Evolutionary conservation across 2,113 vertebrate species (phyloP).

Genomic region (Coturnix japonica): DNA sequence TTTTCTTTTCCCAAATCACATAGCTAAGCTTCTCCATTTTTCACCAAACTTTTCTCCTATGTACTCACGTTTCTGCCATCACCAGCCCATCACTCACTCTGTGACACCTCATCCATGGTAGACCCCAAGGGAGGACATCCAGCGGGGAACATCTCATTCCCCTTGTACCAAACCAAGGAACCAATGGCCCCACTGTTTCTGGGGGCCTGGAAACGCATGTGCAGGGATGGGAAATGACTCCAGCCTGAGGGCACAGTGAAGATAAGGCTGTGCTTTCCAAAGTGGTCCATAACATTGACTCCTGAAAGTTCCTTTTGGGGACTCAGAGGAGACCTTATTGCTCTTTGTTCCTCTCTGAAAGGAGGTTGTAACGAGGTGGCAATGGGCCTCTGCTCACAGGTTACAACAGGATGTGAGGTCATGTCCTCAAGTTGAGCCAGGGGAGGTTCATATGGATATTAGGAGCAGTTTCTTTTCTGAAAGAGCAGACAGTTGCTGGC

Average conservation of each 20-base stretch:
- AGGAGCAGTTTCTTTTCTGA: too few relatives aligned
- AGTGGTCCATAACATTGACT: background rate
- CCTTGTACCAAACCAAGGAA: background rate
- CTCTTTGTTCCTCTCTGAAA: too few relatives aligned
- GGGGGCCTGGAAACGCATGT: background rate
- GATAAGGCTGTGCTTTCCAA: background rate
- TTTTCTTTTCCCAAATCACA: background rate
- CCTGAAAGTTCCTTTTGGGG: background rate
- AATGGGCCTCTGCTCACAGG: too few relatives aligned
- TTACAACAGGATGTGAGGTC: too few relatives aligned
- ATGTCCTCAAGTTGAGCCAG: too few relatives aligned
- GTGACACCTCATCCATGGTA: background rate
- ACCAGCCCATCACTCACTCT: background rate
- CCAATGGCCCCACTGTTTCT: rapidly evolving
- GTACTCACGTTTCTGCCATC: background rate
- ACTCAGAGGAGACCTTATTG: too few relatives aligned
- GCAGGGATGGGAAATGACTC: background rate
- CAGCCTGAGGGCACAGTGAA: background rate
- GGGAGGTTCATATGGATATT: too few relatives aligned
- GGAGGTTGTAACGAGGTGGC: too few relatives aligned
- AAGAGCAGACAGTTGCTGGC: too few relatives aligned
- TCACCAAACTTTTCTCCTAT: background rate
- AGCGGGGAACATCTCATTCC: rapidly evolving
- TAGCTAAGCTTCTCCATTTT: background rate
- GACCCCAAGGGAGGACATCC: background rate